phyloP scores from a whole-genome alignment of 2,888 invertebrate genomes.

The Pemphredon lugubris region DNA sequence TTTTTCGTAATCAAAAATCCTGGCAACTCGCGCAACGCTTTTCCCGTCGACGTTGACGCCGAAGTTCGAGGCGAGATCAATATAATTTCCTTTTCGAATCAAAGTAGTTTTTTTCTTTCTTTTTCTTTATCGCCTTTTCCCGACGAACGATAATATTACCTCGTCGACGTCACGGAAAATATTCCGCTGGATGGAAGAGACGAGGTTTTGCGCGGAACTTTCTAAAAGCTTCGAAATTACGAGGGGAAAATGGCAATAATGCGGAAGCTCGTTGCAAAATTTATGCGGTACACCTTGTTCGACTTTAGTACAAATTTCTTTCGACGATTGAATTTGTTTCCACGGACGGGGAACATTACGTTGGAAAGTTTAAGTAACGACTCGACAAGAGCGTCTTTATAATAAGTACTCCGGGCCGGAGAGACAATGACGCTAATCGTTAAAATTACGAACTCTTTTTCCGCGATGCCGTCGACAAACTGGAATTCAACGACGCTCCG shows the following conservation, averaged over 20 bases:
- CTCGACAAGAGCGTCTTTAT: neutral
- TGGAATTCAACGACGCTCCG: too few relatives aligned
- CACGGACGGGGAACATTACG: conserved; percentile 9
- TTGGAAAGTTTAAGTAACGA: neutral
- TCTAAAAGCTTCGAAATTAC: conserved; percentile 53
- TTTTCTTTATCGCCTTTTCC: too few relatives aligned
- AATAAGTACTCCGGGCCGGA: conserved; percentile 7
- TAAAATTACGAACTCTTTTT: conserved; percentile 13
- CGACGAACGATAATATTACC: conserved; percentile 55
- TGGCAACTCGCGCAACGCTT: too few relatives aligned
- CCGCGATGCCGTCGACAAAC: conserved; percentile 4
- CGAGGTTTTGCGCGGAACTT: conserved; percentile 55
- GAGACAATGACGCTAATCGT: conserved; percentile 41
- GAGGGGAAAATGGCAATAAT: conserved; percentile 45
- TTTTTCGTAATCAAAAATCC: too few relatives aligned
- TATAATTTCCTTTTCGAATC: too few relatives aligned
- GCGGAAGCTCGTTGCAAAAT: conserved; percentile 24
- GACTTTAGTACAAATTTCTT: conserved; percentile 31
- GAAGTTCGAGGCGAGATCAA: too few relatives aligned
- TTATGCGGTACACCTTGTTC: conserved; percentile 45
- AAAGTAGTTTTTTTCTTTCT: too few relatives aligned
- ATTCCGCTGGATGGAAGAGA: conserved; percentile 43
- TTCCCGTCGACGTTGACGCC: too few relatives aligned
- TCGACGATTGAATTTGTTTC: conserved; percentile 12
- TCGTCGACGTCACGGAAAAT: conserved; percentile 54